Percentiles rank a stretch among this genome's conserved stretches.
phyloP scores from a whole-genome alignment of 2,888 invertebrate species.

The Prenolepis imparis region DNA sequence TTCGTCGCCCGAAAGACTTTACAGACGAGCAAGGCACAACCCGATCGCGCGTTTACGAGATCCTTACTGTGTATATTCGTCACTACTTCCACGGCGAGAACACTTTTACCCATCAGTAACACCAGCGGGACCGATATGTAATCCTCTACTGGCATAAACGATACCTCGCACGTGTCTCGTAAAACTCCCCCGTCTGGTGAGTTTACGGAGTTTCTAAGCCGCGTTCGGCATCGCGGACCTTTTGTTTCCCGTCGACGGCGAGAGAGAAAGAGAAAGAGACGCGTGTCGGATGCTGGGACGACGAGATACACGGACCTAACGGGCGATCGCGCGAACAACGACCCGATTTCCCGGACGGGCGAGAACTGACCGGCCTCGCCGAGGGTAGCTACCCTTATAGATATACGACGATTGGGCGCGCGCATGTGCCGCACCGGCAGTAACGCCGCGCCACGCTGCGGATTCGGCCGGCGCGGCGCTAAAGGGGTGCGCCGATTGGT shows the following conservation, averaged over 20 bases:
- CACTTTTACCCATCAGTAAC: slow-evolving; percentile 45
- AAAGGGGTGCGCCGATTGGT: slow-evolving; percentile 66
- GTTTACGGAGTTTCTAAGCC: background rate
- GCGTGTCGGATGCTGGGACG: background rate
- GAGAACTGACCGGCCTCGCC: slow-evolving; percentile 77
- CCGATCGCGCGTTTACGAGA: background rate
- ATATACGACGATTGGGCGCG: slow-evolving; percentile 73
- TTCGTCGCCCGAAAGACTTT: background rate
- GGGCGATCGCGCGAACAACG: slow-evolving; percentile 55
- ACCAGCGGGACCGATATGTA: slow-evolving; percentile 22
- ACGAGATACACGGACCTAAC: slow-evolving; percentile 12
- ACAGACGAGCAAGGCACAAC: background rate
- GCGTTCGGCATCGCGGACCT: background rate
- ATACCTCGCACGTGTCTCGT: slow-evolving; percentile 2
- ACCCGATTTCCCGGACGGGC: slow-evolving; percentile 72
- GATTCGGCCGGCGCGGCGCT: slow-evolving; percentile 47
- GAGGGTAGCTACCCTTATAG: slow-evolving; percentile 79
- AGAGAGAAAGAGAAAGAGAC: background rate
- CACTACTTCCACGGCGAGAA: slow-evolving; percentile 34
- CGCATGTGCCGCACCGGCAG: slow-evolving; percentile 72
- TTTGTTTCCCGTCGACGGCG: background rate
- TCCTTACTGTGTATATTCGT: slow-evolving; percentile 47
- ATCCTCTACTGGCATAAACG: slow-evolving; percentile 7
- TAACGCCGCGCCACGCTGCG: slow-evolving; percentile 73
- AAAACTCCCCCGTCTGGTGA: too few species aligned